Conservation (phyloP, 2,113 vertebrate genomes). For the Sardina pilchardus region DNA sequence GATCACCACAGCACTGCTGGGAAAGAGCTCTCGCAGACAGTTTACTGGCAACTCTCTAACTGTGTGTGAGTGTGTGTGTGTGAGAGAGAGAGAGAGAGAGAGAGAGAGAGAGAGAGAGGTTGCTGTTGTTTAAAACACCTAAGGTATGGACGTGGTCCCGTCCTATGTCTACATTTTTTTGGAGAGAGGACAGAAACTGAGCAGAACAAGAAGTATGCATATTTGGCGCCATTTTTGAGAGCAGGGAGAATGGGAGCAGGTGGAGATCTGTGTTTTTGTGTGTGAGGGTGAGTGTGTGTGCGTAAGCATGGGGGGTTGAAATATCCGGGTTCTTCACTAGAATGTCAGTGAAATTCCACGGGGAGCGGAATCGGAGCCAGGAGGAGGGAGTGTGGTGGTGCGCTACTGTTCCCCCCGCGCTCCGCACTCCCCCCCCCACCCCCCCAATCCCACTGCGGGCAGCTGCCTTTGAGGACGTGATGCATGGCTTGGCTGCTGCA, state of each 20-base stretch:
- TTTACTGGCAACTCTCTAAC: not conserved
- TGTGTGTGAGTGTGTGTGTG: not conserved
- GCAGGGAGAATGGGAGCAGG: not conserved
- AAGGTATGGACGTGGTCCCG: not conserved
- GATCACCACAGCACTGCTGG: conserved; percentile 42
- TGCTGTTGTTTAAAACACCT: conserved; percentile 6
- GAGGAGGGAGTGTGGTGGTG: conserved; percentile 21
- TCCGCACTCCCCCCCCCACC: conserved; percentile 24
- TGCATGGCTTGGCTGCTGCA: conserved; percentile 52
- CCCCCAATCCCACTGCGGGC: conserved; percentile 36
- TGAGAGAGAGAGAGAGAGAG: not conserved
- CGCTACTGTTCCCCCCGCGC: conserved; percentile 19
- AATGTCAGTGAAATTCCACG: conserved; percentile 28
- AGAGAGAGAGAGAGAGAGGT: conserved; percentile 12
- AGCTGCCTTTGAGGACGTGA: conserved; percentile 61
- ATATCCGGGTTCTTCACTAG: conserved; percentile 18
- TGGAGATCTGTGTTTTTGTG: not conserved
- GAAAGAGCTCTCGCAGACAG: conserved; percentile 28
- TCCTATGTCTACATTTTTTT: not conserved
- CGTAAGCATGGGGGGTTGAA: not conserved
- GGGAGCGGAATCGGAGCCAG: conserved; percentile 28
- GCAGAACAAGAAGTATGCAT: not conserved
- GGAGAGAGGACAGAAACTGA: not conserved
- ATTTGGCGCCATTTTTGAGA: not conserved
- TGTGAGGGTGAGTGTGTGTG: not conserved